These are phyloP conservation scores for Pocillopora grandis DNA, from an alignment of 92 coral and sea anemone genomes.

Conservation along the genomic window DNA sequence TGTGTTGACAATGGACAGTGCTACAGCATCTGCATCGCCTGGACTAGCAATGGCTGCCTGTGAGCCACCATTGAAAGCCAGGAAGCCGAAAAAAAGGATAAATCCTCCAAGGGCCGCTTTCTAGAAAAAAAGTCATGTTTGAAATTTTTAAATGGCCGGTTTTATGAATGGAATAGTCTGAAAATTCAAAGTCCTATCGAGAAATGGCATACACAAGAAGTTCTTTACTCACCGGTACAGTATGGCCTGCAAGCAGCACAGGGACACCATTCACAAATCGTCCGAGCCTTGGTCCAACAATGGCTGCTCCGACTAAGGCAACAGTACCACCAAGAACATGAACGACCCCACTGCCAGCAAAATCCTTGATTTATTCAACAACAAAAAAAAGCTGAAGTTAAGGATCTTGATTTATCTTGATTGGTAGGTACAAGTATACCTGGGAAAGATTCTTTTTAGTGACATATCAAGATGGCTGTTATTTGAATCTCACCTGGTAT, in stretches of 20 bases:
- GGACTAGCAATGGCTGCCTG: conserved; percentile 62
- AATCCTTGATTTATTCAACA: conserved; percentile 46
- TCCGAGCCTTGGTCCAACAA: conserved; percentile 85
- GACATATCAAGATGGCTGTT: too few species aligned
- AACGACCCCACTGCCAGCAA: conserved; percentile 94
- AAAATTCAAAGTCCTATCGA: too few species aligned
- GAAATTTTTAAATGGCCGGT: background rate
- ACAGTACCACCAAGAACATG: conserved; percentile 83
- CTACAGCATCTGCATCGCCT: conserved; percentile 72
- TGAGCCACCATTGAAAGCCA: conserved; percentile 84
- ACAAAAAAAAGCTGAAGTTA: too few species aligned
- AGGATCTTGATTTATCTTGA: too few species aligned
- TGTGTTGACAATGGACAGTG: conserved; percentile 82
- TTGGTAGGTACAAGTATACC: too few species aligned
- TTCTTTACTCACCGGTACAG: conserved; percentile 75
- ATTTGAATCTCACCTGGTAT: conserved; percentile 16
- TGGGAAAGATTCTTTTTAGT: too few species aligned
- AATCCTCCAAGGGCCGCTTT: conserved; percentile 82
- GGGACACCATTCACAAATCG: conserved; percentile 69
- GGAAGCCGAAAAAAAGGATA: conserved; percentile 31
- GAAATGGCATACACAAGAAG: background rate
- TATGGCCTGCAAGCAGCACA: conserved; percentile 69
- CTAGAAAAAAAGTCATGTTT: background rate
- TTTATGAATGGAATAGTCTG: too few species aligned
- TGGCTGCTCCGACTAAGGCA: conserved; percentile 81